Conservation (phyloP, 2,797 vertebrate genomes). For the Morelia viridis region DNA sequence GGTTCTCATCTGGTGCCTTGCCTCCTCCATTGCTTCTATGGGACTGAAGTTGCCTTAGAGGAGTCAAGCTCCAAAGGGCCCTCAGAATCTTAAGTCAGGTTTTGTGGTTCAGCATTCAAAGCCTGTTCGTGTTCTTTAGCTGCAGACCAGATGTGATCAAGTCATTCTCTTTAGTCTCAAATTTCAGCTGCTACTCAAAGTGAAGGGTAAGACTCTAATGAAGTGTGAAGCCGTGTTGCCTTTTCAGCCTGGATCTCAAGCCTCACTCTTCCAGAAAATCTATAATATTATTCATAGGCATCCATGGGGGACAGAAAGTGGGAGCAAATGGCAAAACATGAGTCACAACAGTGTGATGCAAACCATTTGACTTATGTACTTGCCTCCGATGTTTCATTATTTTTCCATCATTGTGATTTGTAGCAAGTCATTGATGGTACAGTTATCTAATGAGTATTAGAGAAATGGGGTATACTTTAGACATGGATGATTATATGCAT, state of each 20-base stretch:
- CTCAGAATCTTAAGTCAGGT: neutral
- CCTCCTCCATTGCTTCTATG: neutral
- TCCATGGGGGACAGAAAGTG: neutral
- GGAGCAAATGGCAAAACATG: neutral
- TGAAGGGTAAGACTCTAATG: neutral
- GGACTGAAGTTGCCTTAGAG: neutral
- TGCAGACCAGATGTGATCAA: neutral
- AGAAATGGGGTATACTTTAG: neutral
- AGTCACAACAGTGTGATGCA: neutral
- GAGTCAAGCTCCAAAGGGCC: neutral
- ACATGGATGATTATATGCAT: constrained; percentile 36
- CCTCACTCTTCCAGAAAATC: neutral
- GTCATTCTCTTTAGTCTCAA: neutral
- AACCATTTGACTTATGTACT: neutral
- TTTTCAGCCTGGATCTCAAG: neutral
- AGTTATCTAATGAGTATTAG: neutral
- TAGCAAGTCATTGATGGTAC: neutral
- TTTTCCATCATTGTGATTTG: neutral
- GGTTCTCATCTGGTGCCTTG: neutral
- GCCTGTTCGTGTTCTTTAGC: neutral
- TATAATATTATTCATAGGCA: neutral
- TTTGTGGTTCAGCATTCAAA: neutral
- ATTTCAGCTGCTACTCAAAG: neutral
- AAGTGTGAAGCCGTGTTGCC: neutral
- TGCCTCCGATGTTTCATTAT: neutral